phyloP scores from a whole-genome alignment of 2,888 invertebrate species.

The Cephonodes hylas region DNA sequence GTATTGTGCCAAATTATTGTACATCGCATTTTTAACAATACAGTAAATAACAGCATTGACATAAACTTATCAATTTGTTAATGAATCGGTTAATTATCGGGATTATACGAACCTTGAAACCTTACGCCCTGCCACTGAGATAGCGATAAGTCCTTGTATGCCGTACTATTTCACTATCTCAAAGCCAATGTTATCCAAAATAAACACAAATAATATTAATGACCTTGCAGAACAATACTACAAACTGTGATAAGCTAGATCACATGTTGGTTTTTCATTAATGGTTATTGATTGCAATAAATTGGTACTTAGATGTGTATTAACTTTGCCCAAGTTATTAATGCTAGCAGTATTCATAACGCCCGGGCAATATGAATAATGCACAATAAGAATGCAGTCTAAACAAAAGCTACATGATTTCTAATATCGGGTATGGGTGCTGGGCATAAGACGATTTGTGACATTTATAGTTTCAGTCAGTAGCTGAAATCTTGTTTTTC shows the following conservation, averaged over 20 bases:
- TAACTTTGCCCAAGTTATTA: too few species aligned
- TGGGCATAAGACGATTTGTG: too few species aligned
- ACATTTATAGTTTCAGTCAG: too few species aligned
- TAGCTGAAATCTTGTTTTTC: too few species aligned
- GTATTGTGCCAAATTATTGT: too few species aligned
- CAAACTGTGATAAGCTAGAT: not conserved
- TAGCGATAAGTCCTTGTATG: not conserved
- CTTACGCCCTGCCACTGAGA: not conserved
- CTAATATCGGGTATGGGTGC: too few species aligned
- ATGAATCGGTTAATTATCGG: not conserved
- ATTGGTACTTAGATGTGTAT: too few species aligned
- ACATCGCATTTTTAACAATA: too few species aligned
- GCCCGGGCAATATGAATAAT: too few species aligned
- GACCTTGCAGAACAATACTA: slow-evolving; percentile 14
- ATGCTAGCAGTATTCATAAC: too few species aligned
- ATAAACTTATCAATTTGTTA: not conserved
- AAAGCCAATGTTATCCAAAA: slow-evolving; percentile 22
- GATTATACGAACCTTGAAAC: not conserved
- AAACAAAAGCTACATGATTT: too few species aligned
- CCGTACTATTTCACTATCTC: slow-evolving; percentile 1
- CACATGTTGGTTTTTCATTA: not conserved
- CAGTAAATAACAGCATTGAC: not conserved
- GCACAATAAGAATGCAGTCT: too few species aligned
- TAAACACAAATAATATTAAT: slow-evolving; percentile 29
- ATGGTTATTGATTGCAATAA: not conserved